phyloP scores from a whole-genome alignment of 2,888 invertebrate species.

The Cataglyphis cursor region DNA sequence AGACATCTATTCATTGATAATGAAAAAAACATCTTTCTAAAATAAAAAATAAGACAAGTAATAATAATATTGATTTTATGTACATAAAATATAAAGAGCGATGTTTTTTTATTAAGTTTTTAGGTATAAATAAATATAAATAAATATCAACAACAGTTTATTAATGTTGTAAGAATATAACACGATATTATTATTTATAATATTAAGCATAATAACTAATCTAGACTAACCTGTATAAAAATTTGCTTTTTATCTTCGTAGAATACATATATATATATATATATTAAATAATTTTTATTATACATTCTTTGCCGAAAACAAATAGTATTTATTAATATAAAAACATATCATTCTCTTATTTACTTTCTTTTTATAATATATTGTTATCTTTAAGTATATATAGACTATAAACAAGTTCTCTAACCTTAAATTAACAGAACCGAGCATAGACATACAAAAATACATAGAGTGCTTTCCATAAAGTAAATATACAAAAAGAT shows the following conservation, averaged over 20 bases:
- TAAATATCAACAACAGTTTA: neutral
- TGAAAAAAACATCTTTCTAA: neutral
- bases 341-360: neutral
- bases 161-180: neutral
- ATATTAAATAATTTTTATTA: neutral
- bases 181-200: neutral
- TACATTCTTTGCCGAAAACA: neutral
- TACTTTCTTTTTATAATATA: neutral
- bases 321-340: neutral
- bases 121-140: neutral
- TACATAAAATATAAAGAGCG: neutral
- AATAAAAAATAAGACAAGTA: neutral
- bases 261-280: neutral
- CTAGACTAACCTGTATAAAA: constrained; percentile 1
- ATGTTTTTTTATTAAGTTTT: neutral
- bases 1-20: neutral
- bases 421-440: neutral
- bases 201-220: neutral
- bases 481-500: no score
- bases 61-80: neutral
- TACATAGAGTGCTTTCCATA: no score
- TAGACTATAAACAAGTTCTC: neutral
- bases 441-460: neutral
- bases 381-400: neutral
- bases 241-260: neutral